Evolutionary conservation across 30 jellyfish, hydroid and myxozoan species (phyloP).

Genomic region (Mastigias papua): DNA sequence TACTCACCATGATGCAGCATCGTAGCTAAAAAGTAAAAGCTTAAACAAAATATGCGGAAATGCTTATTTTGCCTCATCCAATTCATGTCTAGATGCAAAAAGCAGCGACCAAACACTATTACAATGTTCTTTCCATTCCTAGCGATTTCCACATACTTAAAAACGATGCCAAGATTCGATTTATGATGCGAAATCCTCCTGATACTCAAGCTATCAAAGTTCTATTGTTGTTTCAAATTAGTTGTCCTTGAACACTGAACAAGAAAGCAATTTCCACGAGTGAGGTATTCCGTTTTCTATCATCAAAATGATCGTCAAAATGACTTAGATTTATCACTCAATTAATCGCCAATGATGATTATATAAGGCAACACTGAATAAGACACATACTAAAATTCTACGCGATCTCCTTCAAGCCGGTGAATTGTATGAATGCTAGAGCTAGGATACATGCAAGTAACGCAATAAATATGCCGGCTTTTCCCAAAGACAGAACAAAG

Average conservation of each 20-base stretch:
- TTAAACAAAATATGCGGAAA: not conserved
- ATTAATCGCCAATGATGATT: too few species aligned
- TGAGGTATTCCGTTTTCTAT: too few species aligned
- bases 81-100: not conserved
- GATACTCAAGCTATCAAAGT: not conserved
- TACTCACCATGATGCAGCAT: not conserved
- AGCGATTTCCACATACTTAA: not conserved
- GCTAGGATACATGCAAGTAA: not conserved
- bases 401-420: too few species aligned
- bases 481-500: not conserved
- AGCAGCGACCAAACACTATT: not conserved
- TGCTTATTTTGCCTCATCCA: not conserved
- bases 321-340: too few species aligned
- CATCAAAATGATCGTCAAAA: too few species aligned
- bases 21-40: not conserved
- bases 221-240: not conserved
- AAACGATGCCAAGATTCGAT: not conserved
- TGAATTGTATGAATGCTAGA: too few species aligned
- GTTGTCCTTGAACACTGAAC: too few species aligned
- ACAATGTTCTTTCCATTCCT: not conserved
- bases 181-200: not conserved
- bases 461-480: not conserved
- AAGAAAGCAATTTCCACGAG: too few species aligned
- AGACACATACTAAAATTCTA: too few species aligned
- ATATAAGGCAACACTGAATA: too few species aligned